Base-by-base conservation (phyloP, 2,797 vertebrate species). In the Trichosurus vulpecula region DNA sequence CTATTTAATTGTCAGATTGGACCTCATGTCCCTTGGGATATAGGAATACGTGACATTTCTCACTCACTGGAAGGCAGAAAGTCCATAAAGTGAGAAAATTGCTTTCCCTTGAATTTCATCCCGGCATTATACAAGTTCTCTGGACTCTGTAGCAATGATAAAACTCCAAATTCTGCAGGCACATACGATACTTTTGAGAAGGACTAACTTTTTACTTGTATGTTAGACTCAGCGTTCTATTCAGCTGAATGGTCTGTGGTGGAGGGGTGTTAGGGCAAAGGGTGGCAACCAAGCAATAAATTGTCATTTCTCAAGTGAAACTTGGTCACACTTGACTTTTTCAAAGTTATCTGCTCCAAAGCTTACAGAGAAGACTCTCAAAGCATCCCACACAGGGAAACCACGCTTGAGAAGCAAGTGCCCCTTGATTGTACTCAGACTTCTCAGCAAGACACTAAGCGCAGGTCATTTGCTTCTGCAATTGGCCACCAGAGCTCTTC, bases 281-380 rank as follows among this genome's bases (percentile, higher is more conserved):
- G 74, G 52, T 51, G 25, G 90, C 51, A 90, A 91, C 8, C 74
- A 94, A 92, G n/a, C 1, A 51, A 52, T 41, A 4, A 35, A 11
- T 16, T 4, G 2, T 52, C 54, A 61, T 61, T 92, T 96, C 94
- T 92, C 92, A 93, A 52, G 66, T 35, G 31, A 29, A 41, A 41
- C 6, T 61, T 3, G 41, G 52, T 91, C 54, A 35, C 91, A 66
- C 53, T 47, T 52, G 91, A 94, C 58, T 95, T 95, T 87, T 87
- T 93, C 52, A 1, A 30, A 54, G 35, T 52, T 51, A 55, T 25
- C 53, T 92, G 52, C 29, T 57, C 94, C 92, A 51, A 90, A 74
- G n/a, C 4, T 30, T 52, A 29, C 81, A 93, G 58, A 87, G 74
- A 51, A 92, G 0, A 0, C 31, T 94, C 16, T 27, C 35, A 51